Evolutionary conservation across 2,113 vertebrate genomes (phyloP), one percentile per base, ranked within the genome.

Genomic region (Rhinolophus ferrumequinum): DNA sequence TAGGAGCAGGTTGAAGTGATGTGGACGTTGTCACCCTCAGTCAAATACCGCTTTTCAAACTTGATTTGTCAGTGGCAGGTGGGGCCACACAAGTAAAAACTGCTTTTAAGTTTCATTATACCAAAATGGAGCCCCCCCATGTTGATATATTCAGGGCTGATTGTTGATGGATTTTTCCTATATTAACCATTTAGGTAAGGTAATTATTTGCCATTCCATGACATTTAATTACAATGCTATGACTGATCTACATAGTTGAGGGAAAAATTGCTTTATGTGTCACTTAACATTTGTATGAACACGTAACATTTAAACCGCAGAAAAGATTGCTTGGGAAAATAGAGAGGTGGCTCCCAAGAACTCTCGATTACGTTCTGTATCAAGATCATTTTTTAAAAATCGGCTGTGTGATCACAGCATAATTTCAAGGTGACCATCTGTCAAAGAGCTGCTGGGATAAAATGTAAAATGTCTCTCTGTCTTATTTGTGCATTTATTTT

Each of bases 391-490:
- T 95, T 95, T 95, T 24, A 94, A 96, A 97, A 6, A 95, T 94
- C 38, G 6, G 85, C 98, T 97, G 44, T 84, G 77, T 76, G 94
- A 76, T n/a, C 94, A 79, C 38, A 97, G 93, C 82, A 86, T 95
- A 85, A 96, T 98, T 98, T 97, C 98, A 98, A 98, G 98, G 98
- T 99, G 98, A 98, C 98, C 98, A 98, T 89, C 98, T 98, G 98
- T 98, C 98, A 98, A 92, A 93, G 93, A 96, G 76, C 93, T 98
- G 97, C 87, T 94, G 97, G 76, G 44, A 33, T 91, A 97, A 86
- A 64, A 95, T 60, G 52, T 41, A 93, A 98, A 98, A 93, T 90
- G 92, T 90, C 58, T 90, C 58, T 80, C 60, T 95, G 75, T 87
- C 81, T 98, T 98, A 98, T 97, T 82, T 93, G 93, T 88, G 84